Conservation (phyloP, 2,113 vertebrate genomes). For the Agelaius tricolor region DNA sequence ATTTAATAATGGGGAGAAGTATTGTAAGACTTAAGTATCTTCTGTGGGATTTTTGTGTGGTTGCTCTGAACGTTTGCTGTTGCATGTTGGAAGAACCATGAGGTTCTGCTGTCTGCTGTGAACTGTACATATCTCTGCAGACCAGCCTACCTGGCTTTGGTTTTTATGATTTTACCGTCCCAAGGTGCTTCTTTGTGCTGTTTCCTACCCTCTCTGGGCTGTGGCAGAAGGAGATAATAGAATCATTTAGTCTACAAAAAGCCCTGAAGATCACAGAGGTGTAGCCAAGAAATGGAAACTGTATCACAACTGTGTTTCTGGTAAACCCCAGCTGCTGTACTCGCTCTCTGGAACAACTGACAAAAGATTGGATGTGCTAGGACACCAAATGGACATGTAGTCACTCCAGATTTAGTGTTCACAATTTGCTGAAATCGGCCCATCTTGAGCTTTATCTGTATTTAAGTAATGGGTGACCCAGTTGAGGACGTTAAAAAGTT, state of each 20-base stretch:
- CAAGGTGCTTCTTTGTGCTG: neutral
- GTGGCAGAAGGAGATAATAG: neutral
- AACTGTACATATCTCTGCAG: neutral
- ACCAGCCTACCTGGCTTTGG: neutral
- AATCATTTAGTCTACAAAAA: neutral
- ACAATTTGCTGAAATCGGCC: neutral
- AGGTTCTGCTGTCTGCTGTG: neutral
- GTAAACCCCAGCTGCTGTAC: neutral
- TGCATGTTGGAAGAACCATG: neutral
- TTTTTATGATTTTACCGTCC: neutral
- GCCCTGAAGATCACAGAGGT: neutral
- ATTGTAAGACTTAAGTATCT: neutral
- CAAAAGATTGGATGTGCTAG: neutral
- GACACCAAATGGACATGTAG: neutral
- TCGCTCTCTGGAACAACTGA: neutral
- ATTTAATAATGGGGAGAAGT: constrained; percentile 24
- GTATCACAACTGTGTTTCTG: neutral
- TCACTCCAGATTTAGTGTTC: neutral
- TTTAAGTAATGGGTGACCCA: neutral
- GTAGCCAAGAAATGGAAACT: neutral
- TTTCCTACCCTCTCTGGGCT: neutral
- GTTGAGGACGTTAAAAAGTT: neutral
- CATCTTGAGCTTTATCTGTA: neutral
- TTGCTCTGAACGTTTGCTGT: neutral
- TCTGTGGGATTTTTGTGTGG: neutral